These are phyloP conservation scores for Numenius arquata DNA, from an alignment of 2,113 vertebrate species.

Conservation along the genomic window DNA sequence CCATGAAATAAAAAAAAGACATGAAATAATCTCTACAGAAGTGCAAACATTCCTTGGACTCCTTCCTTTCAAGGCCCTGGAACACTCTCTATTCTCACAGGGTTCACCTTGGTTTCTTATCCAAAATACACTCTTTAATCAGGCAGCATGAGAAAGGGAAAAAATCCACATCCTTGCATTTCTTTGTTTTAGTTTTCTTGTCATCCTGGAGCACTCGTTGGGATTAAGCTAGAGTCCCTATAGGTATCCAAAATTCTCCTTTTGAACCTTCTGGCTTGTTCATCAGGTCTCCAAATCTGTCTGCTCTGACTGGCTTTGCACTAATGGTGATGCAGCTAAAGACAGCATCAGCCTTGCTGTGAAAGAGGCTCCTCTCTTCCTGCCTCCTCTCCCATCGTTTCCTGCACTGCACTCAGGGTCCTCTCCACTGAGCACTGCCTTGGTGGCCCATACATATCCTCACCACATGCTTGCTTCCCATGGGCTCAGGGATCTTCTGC, in stretches of 20 bases:
- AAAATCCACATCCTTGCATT: background rate
- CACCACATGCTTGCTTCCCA: rapidly evolving
- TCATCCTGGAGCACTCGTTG: background rate
- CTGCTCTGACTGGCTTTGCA: background rate
- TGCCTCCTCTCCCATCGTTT: background rate
- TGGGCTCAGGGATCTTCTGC: background rate
- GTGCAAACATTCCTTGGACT: background rate
- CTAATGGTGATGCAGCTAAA: background rate
- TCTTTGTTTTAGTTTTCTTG: background rate
- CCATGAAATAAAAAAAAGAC: background rate
- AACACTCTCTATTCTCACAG: background rate
- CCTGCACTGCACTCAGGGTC: background rate
- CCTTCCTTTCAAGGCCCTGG: background rate
- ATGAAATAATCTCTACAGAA: background rate
- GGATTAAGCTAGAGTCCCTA: background rate
- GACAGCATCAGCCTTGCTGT: background rate
- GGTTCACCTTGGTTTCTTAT: background rate
- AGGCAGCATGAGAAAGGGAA: background rate
- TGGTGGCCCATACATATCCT: background rate
- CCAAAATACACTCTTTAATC: background rate
- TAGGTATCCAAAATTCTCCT: background rate
- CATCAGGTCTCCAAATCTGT: background rate
- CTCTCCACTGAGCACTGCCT: rapidly evolving
- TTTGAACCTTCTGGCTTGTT: background rate
- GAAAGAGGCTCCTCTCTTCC: background rate